These are phyloP conservation scores for Speoplatyrhinus poulsoni DNA, from an alignment of 2,113 vertebrate genomes.

Conservation along the genomic window DNA sequence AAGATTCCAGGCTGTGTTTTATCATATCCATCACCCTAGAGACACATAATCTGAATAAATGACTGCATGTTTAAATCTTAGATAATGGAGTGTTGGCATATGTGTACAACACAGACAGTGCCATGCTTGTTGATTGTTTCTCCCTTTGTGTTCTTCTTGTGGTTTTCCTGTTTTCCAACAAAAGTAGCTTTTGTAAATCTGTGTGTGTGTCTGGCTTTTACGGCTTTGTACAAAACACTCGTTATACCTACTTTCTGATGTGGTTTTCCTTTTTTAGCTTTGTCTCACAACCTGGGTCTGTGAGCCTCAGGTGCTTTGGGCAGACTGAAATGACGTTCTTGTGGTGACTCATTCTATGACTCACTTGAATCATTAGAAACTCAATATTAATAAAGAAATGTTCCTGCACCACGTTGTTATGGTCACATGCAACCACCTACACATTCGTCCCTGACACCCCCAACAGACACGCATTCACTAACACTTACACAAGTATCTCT, in stretches of 20 bases:
- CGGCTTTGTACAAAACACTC: slow-evolving; percentile 22
- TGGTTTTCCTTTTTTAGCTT: slow-evolving; percentile 35
- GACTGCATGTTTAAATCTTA: slow-evolving; percentile 29
- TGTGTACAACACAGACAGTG: slow-evolving; percentile 30
- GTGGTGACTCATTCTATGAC: slow-evolving; percentile 52
- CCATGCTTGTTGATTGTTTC: no score
- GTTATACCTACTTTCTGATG: slow-evolving; percentile 40
- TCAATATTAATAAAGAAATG: no score
- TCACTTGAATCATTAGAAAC: slow-evolving; percentile 27
- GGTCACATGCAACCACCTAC: neutral
- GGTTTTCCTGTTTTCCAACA: slow-evolving; percentile 34
- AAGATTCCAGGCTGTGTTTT: neutral
- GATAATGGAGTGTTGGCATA: slow-evolving; percentile 8
- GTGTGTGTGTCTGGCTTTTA: no score
- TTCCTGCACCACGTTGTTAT: neutral
- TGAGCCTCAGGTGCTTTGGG: slow-evolving; percentile 49
- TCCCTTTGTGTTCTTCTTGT: slow-evolving; percentile 11
- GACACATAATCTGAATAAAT: slow-evolving; percentile 44
- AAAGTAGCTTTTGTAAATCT: slow-evolving; percentile 27
- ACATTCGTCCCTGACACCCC: no score
- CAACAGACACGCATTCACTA: no score
- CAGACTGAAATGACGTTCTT: neutral
- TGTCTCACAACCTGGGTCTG: neutral
- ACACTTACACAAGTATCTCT: no score
- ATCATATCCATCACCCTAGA: slow-evolving; percentile 22